phyloP scores from a whole-genome alignment of 2,797 vertebrate species.

The Graptemys geographica region DNA sequence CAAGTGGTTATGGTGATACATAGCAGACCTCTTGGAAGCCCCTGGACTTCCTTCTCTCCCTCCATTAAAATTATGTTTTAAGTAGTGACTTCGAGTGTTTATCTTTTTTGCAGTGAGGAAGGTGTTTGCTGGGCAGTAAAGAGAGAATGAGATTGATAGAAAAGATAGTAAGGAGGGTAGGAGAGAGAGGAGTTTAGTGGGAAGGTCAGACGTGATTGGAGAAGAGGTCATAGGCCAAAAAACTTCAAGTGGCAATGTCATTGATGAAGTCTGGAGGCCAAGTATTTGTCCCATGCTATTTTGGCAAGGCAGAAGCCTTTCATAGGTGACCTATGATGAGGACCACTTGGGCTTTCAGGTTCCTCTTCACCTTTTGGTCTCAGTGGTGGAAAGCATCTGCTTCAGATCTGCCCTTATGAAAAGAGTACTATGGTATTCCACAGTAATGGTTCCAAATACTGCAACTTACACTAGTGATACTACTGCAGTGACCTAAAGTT shows the following conservation, averaged over 20 bases:
- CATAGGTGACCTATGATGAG: fast-evolving
- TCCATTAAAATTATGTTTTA: background rate
- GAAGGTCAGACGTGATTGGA: fast-evolving
- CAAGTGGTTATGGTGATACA: background rate
- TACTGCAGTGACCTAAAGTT: background rate
- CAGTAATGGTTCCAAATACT: fast-evolving
- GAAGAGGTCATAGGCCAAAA: fast-evolving
- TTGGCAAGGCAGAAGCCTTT: background rate
- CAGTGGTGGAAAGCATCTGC: fast-evolving
- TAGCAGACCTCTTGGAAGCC: background rate
- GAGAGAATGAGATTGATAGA: background rate
- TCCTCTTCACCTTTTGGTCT: fast-evolving
- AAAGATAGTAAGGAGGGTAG: background rate
- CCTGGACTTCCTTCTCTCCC: background rate
- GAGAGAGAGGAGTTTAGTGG: background rate
- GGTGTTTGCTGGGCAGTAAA: background rate
- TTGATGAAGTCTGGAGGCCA: fast-evolving
- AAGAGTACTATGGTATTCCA: background rate
- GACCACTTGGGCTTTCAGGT: background rate
- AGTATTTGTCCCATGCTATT: background rate
- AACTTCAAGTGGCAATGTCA: fast-evolving
- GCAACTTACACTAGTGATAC: background rate
- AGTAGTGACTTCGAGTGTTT: background rate
- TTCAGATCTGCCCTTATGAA: fast-evolving
- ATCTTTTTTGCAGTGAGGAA: background rate